Evolutionary conservation across 1,140 invertebrate species (phyloP).

Genomic region (Penaeus vannamei): DNA sequence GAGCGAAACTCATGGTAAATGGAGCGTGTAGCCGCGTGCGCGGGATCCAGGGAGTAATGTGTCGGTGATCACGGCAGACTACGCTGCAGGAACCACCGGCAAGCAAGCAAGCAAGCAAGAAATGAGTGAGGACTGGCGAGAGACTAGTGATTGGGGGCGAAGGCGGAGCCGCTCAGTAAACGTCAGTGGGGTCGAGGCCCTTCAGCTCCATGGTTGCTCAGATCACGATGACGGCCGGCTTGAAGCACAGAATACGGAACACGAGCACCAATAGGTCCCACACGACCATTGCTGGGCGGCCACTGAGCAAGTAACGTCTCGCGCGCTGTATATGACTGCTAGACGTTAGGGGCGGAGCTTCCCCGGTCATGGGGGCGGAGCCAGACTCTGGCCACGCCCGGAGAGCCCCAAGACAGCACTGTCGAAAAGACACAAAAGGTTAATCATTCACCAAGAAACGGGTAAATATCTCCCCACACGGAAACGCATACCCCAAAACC

Average conservation of each 20-base stretch:
- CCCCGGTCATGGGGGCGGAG: neutral
- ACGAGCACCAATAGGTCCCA: constrained; percentile 55
- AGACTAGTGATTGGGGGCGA: constrained; percentile 17
- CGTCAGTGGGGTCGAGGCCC: constrained; percentile 57
- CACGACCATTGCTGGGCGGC: constrained; percentile 63
- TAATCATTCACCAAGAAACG: no score
- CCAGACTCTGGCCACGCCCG: no score
- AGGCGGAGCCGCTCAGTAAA: constrained; percentile 47
- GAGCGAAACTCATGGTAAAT: constrained; percentile 62
- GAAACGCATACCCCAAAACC: no score
- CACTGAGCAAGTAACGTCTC: constrained; percentile 51
- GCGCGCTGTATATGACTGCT: constrained; percentile 27
- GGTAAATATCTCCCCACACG: no score
- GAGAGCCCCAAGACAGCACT: no score
- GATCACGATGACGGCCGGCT: constrained; percentile 57
- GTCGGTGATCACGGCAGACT: constrained; percentile 9
- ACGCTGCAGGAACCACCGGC: neutral
- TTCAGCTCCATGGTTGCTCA: constrained; percentile 59
- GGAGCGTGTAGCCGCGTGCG: constrained; percentile 53
- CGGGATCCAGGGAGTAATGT: constrained; percentile 10
- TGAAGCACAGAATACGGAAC: constrained; percentile 57
- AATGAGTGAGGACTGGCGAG: constrained; percentile 1
- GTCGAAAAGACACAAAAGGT: no score
- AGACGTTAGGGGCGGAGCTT: neutral
- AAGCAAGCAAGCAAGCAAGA: no score